Evolutionary conservation across 2,113 vertebrate genomes (phyloP), one percentile per base, ranked within the genome.

Genomic region (Mobula birostris): DNA sequence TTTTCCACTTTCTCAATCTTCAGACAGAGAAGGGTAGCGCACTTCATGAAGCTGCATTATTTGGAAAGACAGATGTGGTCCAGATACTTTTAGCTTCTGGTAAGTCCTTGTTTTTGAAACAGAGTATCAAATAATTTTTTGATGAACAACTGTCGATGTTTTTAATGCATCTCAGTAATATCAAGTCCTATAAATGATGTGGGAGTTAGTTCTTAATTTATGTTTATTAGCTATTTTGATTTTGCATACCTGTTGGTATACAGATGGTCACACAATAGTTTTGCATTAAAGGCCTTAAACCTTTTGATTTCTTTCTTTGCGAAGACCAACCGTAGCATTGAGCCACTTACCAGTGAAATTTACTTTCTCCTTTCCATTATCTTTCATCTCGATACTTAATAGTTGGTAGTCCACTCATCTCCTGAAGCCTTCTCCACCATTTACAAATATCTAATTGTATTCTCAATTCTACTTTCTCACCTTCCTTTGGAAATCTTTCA

Each of bases 21-120:
- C 96, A 99, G 99, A 99, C 98, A 94, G 99, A 99, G 96, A 99
- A 98, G 97, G 99, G 99, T 97, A 99, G 98, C 94, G 99, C 99
- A 95, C 98, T 99, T 95, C 98, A 99, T 68, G 99, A 99, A 97
- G 99, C 99, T 83, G 99, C 99, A 95, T 97, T 99, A 95, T 99
- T 98, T 96, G 99, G 99, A 95, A 99, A 99, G 97, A 98, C 97
- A 17, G 98, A 99, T 95, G 98, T 99, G 96, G 99, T 99, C 72
- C 98, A 98, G 96, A 98, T 98, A 96, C 98, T 99, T 95, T 98
- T 99, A 95, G 96, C 96, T 95, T 97, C 98, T 97, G 99, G 99
- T 99, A 96, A 82, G 91, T 76, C 74, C 6, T 76, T 66, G 85
- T 90, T 90, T 15, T 12, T 90, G 15, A 68, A 87, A 32, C 29